Evolutionary conservation across 2,797 vertebrate species (phyloP), one percentile per base, ranked within the genome.

Genomic region (Nasua narica): DNA sequence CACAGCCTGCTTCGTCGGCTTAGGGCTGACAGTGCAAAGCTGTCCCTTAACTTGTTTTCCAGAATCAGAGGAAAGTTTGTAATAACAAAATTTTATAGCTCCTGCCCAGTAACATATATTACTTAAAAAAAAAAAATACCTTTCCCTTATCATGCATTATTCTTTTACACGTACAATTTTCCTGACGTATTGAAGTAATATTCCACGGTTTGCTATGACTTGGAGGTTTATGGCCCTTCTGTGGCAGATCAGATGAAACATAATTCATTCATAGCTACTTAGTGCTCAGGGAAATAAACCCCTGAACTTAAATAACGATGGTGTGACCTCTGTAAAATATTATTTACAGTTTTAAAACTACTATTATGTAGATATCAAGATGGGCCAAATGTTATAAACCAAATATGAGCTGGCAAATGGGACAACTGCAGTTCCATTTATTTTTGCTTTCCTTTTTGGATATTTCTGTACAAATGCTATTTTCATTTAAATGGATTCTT

Each of bases 181-280:
- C 97, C 97, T 98, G 98, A 98, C 95, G 92, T 98, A 97, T 95
- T 98, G 98, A 97, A 98, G 97, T 97, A 98, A 98, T 98, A 98
- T 98, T 98, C 98, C 96, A 98, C 87, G 91, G 96, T 98, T 98
- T 99, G 97, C 98, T 97, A 92, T 98, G 98, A 98, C 93, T 98
- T 98, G 97, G 95, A 98, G 95, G 98, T 98, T 99, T 99, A 99
- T 97, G 98, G 96, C 96, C 92, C 98, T 98, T 98, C 97, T 98
- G 98, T 97, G 98, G 98, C 98, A 98, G 98, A 98, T 98, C 98
- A 98, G 98, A 98, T 98, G 98, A 98, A 98, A 98, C 98, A 98
- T 98, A 98, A 98, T 98, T 98, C 98, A 98, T 98, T 99, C 98
- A 97, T 98, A 98, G 98, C 98, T 98, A 98, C 98, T 98, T 98